A percentile compares a stretch with the other conserved stretches of the same genome.
Conservation (phyloP, 2,113 vertebrate genomes). For the Athene noctua region DNA sequence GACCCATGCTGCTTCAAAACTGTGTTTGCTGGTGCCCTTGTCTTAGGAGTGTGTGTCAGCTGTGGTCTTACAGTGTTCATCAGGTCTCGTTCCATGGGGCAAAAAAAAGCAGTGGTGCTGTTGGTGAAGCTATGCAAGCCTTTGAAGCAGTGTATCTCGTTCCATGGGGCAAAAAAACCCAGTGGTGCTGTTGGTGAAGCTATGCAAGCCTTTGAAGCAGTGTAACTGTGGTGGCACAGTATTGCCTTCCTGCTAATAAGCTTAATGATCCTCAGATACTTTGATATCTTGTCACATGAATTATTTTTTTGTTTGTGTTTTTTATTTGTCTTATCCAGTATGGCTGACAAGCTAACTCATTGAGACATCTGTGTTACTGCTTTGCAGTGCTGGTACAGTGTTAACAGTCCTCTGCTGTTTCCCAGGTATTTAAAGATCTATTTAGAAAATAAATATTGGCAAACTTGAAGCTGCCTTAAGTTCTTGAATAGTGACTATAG, state of each 20-base stretch:
- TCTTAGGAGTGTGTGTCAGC: neutral
- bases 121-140: neutral
- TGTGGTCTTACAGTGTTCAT: neutral
- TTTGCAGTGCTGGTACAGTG: accelerated
- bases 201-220: neutral
- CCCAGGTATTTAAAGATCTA: neutral
- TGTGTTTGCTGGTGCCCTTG: neutral
- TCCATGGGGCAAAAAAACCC: neutral
- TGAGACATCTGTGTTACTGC: neutral
- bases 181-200: neutral
- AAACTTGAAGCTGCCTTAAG: neutral
- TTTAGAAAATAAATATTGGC: neutral
- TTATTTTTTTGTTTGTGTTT: neutral
- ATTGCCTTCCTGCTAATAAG: neutral
- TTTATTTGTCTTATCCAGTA: neutral
- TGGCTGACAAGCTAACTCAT: neutral
- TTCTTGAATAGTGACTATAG: neutral
- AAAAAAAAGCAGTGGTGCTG: neutral
- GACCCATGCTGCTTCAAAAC: neutral
- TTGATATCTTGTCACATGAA: neutral
- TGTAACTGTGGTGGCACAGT: neutral
- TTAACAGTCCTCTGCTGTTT: neutral
- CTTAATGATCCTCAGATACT: neutral
- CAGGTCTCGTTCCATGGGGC: neutral
- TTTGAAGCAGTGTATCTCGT: neutral